A percentile compares a stretch with the other conserved stretches of the same genome.
These are phyloP conservation scores for Psilopsiagon aymara DNA, from an alignment of 2,113 vertebrate genomes.

Conservation along the genomic window DNA sequence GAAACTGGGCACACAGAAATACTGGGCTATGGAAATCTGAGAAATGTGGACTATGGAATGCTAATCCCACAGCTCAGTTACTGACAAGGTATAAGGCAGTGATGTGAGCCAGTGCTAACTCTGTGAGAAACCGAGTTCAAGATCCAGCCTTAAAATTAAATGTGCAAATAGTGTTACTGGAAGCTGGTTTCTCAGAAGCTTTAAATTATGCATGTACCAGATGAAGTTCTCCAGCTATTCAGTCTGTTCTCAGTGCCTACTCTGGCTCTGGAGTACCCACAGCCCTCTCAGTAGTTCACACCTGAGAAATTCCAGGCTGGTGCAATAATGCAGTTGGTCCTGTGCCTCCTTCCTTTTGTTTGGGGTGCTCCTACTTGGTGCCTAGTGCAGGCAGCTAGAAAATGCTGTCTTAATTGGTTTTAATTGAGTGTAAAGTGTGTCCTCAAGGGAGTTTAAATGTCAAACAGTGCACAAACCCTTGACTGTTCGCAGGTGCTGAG, in stretches of 20 bases:
- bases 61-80: fast-evolving
- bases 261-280: fast-evolving
- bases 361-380: too few species aligned
- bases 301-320: not conserved
- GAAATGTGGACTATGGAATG: fast-evolving
- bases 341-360: fast-evolving
- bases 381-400: not conserved
- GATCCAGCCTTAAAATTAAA: not conserved
- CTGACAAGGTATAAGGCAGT: not conserved
- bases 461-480: fast-evolving
- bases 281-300: fast-evolving
- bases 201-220: fast-evolving
- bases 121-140: not conserved
- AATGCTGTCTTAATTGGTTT: fast-evolving
- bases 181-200: not conserved
- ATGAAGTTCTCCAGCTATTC: not conserved
- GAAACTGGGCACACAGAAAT: fast-evolving
- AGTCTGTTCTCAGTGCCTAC: fast-evolving
- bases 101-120: not conserved
- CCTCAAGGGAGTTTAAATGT: not conserved
- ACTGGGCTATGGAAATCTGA: not conserved
- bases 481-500: fast-evolving
- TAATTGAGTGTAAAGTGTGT: fast-evolving
- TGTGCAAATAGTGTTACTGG: fast-evolving
- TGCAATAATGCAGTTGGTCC: fast-evolving